These are phyloP conservation scores for Myathropa florea DNA, from an alignment of 2,888 invertebrate genomes.

Conservation along the genomic window DNA sequence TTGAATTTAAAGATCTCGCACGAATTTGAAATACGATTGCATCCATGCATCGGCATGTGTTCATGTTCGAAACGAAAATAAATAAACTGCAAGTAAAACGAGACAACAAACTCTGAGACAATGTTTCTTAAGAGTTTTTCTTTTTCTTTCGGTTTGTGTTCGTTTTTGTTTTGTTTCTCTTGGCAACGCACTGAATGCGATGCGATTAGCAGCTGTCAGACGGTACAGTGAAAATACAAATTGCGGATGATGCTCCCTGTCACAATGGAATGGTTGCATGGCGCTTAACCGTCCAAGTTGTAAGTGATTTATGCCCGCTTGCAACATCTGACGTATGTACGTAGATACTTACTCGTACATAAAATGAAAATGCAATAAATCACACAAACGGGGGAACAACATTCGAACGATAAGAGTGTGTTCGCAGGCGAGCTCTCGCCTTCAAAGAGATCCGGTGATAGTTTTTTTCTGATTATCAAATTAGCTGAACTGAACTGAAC, in stretches of 20 bases:
- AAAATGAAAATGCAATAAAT: constrained; percentile 59
- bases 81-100: background rate
- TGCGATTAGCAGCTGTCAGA: constrained; percentile 68
- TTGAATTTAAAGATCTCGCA: constrained; percentile 45
- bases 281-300: constrained; percentile 51
- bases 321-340: constrained; percentile 37
- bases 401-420: background rate
- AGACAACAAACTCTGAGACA: constrained; percentile 28
- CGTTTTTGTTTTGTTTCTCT: background rate
- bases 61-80: background rate
- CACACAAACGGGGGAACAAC: constrained; percentile 28
- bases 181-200: constrained; percentile 21
- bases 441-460: background rate
- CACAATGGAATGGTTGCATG: constrained; percentile 37
- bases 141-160: background rate
- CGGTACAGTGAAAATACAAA: constrained; percentile 49
- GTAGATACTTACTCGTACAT: too few species aligned
- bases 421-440: constrained; percentile 23
- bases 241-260: constrained; percentile 61
- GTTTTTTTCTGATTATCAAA: background rate
- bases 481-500: background rate
- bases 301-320: constrained; percentile 59
- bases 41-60: constrained; percentile 22
- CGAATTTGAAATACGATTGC: constrained; percentile 4
- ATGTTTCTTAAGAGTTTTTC: constrained; percentile 31